Evolutionary conservation across 2,797 vertebrate species (phyloP), one percentile per base, ranked within the genome.

Genomic region (Microchirus variegatus): DNA sequence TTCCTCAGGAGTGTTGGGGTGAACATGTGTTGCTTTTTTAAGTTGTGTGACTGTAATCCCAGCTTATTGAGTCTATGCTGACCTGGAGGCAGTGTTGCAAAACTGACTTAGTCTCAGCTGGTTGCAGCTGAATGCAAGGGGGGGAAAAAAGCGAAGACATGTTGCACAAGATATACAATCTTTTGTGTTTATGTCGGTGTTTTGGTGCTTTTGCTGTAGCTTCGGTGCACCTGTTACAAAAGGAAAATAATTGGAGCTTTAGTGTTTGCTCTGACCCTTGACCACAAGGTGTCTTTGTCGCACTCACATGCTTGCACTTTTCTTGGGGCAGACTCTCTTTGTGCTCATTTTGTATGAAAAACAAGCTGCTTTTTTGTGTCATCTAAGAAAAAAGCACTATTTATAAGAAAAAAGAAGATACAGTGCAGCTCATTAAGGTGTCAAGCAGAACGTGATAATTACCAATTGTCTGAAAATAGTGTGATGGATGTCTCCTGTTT

Each of bases 31-130:
- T 83, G 70, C 73, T 76, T 83, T 86, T 82, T 80, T 69, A 83
- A 68, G 71, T 65, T 76, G 67, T 77, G 85, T 85, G 79, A 76
- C 82, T 82, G 46, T 92, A 92, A 91, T 92, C 91, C 89, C n/a
- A 64, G 70, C 67, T 75, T 90, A 91, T 92, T 90, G 84, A 88
- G 79, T 61, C 66, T 66, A 71, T 53, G 51, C 65, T 83, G 83
- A 85, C 83, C 68, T 40, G 63, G 70, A 76, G 59, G 73, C 77
- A 64, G 56, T 73, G 79, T 87, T 88, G 82, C 82, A 87, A 87
- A 87, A 89, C 70, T 52, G 66, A 67, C 47, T 76, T 71, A 63
- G 56, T 73, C 73, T 82, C 68, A 70, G 54, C n/a, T 60, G 61
- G 54, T 60, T 69, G 77, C 70, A 62, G 55, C 64, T 65, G 53